Evolutionary conservation across 1,140 invertebrate species (phyloP), one percentile per base, ranked within the genome.

Genomic region (Dinoponera quadriceps): DNA sequence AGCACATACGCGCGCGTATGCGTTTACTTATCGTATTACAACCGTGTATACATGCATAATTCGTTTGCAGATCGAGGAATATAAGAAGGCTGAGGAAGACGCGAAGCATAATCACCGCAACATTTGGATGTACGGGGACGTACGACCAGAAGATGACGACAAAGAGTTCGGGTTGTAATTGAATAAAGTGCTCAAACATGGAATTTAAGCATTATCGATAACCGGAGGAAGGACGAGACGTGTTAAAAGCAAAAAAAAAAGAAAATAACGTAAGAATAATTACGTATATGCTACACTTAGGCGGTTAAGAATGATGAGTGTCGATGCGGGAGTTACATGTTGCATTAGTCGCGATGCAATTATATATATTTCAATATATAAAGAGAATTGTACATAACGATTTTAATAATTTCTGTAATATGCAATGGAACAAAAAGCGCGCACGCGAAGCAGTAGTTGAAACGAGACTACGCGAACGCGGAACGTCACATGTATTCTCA

Each of bases 101-200:
- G 99, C 98, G 3, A 97, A 98, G 92, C 96, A 96, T 85, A 96
- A 96, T 63, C 97, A 98, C 93, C 94, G 96, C 75, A 98, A 97
- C 91, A 97, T 99, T 84, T 99, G 99, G 98, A 96, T 97, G 89
- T 99, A 99, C 92, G 99, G 99, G 20, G 98, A 99, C 92, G 98
- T 99, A 91, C 73, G 87, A 3, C 98, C 98, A 87, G 75, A 80
- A 14, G 99, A 99, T 90, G 98, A 99, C 94, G 97, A 98, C n/a
- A 96, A 96, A 85, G 98, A 98, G 94, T 98, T 98, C 94, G 97
- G 97, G 51, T 80, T 77, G 72, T 89, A 89, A 87, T 84, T 57
- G 54, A 83, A 18, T 44, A 29, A 65, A 89, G 78, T 78, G 84
- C 87, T 85, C 91, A 93, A 87, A 74, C 38, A 51, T 69, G 33